Evolutionary conservation across 2,797 vertebrate genomes (phyloP), one percentile per base, ranked within the genome.

Genomic region (Hephaestus fuliginosus): DNA sequence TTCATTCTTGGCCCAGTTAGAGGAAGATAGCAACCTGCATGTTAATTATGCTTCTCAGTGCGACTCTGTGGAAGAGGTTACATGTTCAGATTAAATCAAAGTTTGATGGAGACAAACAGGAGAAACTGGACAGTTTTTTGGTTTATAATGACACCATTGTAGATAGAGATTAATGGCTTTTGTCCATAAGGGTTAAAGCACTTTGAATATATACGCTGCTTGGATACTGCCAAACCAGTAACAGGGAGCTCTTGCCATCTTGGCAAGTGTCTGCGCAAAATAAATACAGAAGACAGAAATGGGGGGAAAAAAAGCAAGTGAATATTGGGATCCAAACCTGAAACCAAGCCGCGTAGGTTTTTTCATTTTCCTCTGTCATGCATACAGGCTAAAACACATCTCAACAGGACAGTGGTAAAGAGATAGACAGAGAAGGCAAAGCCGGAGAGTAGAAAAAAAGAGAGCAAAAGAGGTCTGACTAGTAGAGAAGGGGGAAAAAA

Each of bases 211-310:
- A 89, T 86, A 78, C 39, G 60, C 53, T 81, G 39, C 48, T 41
- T 15, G 51, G 53, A 78, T 63, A 18, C 74, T 88, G 90, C 91
- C 93, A 93, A 91, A 88, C 88, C 87, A 87, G 83, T 90, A 89
- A 94, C 83, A 86, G 67, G 72, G 84, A 92, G 76, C 80, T 87
- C 78, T 82, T 85, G 86, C 82, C 85, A 72, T 91, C 79, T 93
- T 95, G 93, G 94, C 93, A 91, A 87, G 70, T 57, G 53, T 63
- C 52, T 70, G 66, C 25, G 51, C 73, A 89, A 94, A 93, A 92
- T 91, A 95, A 94, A 95, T 93, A 93, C 70, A 77, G 76, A 88
- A 91, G 81, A 92, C 84, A 83, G 78, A 88, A 82, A 80, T 7
- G 25, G 62, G 61, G 8, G 25, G 60, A 58, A 51, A 73, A 81